Percentiles rank a stretch among this genome's conserved stretches.
Conservation (phyloP, 1,140 invertebrate genomes). For the Stenopsyche tienmushanensis region DNA sequence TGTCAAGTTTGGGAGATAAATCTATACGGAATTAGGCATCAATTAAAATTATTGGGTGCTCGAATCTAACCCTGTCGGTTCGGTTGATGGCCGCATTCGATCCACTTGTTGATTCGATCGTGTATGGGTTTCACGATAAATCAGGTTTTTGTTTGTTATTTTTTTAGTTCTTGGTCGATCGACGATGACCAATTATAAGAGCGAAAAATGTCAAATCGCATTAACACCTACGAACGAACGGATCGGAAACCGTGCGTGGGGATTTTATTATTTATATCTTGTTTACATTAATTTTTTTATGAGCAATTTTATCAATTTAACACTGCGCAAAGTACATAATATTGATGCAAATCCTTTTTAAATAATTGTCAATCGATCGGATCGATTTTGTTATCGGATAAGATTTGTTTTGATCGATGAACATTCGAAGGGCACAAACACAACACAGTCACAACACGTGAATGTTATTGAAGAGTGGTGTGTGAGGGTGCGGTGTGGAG, state of each 20-base stretch:
- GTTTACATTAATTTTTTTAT: too few species aligned
- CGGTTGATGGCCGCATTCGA: too few species aligned
- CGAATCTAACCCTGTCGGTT: neutral
- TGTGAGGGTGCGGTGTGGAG: slow-evolving; percentile 17
- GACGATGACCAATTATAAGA: slow-evolving; percentile 36
- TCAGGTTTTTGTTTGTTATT: slow-evolving; percentile 1
- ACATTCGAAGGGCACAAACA: neutral
- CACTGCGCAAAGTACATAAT: too few species aligned
- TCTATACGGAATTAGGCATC: slow-evolving; percentile 32
- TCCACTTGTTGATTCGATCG: too few species aligned
- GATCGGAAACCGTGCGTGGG: neutral
- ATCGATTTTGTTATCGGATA: neutral
- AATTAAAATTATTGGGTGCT: slow-evolving; percentile 38
- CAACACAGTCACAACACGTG: slow-evolving; percentile 7
- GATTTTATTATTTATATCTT: too few species aligned
- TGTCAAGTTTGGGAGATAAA: slow-evolving; percentile 30
- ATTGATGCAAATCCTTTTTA: neutral
- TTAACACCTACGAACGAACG: slow-evolving; percentile 24
- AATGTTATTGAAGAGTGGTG: neutral
- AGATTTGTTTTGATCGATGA: neutral
- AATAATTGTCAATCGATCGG: neutral
- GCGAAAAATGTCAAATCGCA: slow-evolving; percentile 37
- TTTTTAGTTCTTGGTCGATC: neutral
- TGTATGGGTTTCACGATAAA: too few species aligned
- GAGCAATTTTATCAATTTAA: too few species aligned